Base-by-base conservation (phyloP, 53 echinoderm and acorn worm genomes). In the Stichopus horrens region DNA sequence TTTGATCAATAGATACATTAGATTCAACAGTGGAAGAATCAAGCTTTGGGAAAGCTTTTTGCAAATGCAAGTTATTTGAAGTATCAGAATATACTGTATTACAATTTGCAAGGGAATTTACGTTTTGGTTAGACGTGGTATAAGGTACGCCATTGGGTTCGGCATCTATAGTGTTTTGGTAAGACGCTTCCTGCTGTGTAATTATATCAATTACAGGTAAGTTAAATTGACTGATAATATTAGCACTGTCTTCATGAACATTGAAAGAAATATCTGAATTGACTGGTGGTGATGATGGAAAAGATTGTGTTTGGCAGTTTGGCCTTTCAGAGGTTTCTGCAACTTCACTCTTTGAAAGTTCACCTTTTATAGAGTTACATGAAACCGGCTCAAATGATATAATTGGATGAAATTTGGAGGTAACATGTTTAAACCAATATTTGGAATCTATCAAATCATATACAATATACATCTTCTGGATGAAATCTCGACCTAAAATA, bases 21-120 rank as follows among this genome's bases (percentile, higher is more conserved):
- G 84, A 84, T 84, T 84, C 84, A 84, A 6, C 84, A 84, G 63
- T 65, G 63, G 67, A 63, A 63, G 23, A 84, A 84, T 63, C 65
- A 22, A 23, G 84, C 84, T 84, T 66, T 22, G 65, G 19, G 1
- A 52, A 66, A 84, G 58, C 57, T 83, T 83, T 53, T 19, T 78
- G 1, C 21, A 19, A 22, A 58, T 83, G 21, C 83, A 83, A 83
- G 83, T 57, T 9, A 14, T 83, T 58, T 58, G 19, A 23, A 20
- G 5, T 5, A 23, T 58, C 20, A 83, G 8, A 83, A 83, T 83
- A 20, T 57, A 60, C 19, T 83, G 83, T 23, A 7, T 21, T 60
- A 83, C 57, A 55, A 18, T 83, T 21, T 21, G 23, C 8, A 58
- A 21, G 16, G 57, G 19, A 58, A 23, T 20, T 59, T 37, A n/a